A percentile compares a stretch with the other conserved stretches of the same genome.
Conservation (phyloP, 1,140 invertebrate species). For the Drosophila insularis region DNA sequence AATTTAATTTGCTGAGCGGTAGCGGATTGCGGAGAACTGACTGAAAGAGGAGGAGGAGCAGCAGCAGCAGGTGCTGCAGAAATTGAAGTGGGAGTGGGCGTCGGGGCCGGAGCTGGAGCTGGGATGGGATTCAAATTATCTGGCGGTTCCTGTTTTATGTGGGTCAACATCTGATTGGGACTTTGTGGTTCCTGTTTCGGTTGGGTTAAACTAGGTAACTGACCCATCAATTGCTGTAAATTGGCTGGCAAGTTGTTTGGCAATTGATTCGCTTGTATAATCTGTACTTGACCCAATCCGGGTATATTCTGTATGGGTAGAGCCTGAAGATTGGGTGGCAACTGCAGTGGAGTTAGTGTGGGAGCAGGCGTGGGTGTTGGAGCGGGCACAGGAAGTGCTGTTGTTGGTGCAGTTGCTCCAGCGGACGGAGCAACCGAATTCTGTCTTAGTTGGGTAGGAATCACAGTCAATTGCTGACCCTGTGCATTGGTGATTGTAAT, state of each 20-base stretch:
- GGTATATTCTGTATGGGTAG: slow-evolving; percentile 88
- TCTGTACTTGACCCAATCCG: slow-evolving; percentile 90
- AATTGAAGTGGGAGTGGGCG: slow-evolving; percentile 40
- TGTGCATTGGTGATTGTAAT: slow-evolving; percentile 87
- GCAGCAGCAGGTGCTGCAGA: slow-evolving; percentile 27
- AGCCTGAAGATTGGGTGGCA: slow-evolving; percentile 83
- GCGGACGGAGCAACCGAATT: slow-evolving; percentile 74
- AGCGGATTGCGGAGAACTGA: not conserved
- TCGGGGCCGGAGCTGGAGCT: slow-evolving; percentile 34
- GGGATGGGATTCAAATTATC: slow-evolving; percentile 53
- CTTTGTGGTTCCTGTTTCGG: slow-evolving; percentile 79
- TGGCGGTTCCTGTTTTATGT: slow-evolving; percentile 78
- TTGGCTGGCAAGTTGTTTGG: slow-evolving; percentile 65
- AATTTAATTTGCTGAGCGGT: slow-evolving; percentile 63
- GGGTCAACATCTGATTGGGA: slow-evolving; percentile 73
- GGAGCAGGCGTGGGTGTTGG: slow-evolving; percentile 62
- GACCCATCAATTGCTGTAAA: slow-evolving; percentile 66
- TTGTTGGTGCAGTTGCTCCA: slow-evolving; percentile 34
- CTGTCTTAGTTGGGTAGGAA: slow-evolving; percentile 86
- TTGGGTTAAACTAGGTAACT: slow-evolving; percentile 49
- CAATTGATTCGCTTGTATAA: slow-evolving; percentile 82
- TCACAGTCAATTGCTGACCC: slow-evolving; percentile 89
- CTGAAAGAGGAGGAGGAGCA: slow-evolving; percentile 19
- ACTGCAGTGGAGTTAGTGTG: slow-evolving; percentile 56
- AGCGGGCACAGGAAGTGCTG: slow-evolving; percentile 62